Percentiles rank a stretch among this genome's conserved stretches.
Evolutionary conservation across 2,888 invertebrate genomes (phyloP).

Genomic region (Drosophila affinis): DNA sequence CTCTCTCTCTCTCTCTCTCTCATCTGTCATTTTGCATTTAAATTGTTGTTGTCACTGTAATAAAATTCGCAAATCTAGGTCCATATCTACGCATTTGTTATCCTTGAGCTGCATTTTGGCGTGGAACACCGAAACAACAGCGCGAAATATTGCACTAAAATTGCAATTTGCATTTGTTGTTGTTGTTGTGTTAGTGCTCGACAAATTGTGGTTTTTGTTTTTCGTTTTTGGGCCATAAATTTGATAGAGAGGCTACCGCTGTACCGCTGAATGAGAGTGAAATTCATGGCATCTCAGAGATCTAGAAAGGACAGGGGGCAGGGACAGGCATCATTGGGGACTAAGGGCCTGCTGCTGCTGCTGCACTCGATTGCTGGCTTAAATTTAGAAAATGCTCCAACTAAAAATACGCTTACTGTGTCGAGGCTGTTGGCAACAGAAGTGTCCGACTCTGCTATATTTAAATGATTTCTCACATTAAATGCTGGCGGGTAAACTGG

Average conservation of each 20-base stretch:
- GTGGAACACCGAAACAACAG: constrained; percentile 23
- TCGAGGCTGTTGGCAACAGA: constrained; percentile 62
- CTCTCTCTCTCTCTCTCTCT: constrained; percentile 12
- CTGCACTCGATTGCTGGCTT: constrained; percentile 18
- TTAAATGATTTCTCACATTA: not conserved
- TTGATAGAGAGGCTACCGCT: constrained; percentile 1
- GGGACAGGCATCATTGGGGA: not conserved
- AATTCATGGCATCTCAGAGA: constrained; percentile 40
- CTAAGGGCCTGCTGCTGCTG: constrained; percentile 43
- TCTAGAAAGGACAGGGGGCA: not conserved
- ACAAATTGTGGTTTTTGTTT: constrained; percentile 10
- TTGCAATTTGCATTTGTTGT: constrained; percentile 41
- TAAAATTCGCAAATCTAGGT: constrained; percentile 82
- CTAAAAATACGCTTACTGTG: constrained; percentile 66
- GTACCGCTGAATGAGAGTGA: constrained; percentile 24
- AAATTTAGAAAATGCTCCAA: constrained; percentile 33
- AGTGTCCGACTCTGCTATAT: constrained; percentile 26
- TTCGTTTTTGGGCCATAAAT: constrained; percentile 61
- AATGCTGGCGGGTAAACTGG: not conserved
- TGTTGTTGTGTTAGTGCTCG: constrained; percentile 17
- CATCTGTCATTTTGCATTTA: constrained; percentile 67
- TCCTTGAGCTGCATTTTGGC: constrained; percentile 76
- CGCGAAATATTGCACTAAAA: constrained; percentile 42
- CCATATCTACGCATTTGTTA: constrained; percentile 82
- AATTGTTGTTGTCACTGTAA: constrained; percentile 73